Conservation (phyloP, 2,797 vertebrate genomes). For the Halcyon smyrnensis region DNA sequence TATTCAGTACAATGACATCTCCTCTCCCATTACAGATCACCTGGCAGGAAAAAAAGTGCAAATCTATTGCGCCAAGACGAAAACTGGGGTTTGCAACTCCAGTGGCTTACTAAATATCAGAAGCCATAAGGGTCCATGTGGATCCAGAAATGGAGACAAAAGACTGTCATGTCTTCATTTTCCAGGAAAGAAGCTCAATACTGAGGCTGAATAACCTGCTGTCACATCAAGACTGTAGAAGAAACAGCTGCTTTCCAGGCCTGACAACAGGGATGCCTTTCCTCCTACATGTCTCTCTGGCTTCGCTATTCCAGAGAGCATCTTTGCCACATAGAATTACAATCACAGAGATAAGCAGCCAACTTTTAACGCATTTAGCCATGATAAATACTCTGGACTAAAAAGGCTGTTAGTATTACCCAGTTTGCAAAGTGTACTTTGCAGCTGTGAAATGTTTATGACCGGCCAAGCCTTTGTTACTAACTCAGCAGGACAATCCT, state of each 20-base stretch:
- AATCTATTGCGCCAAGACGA: fast-evolving
- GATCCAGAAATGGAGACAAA: not conserved
- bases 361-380: not conserved
- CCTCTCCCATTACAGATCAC: not conserved
- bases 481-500: conserved; percentile 10
- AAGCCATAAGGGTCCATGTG: not conserved
- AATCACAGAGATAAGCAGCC: not conserved
- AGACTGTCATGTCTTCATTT: not conserved
- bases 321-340: not conserved
- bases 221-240: not conserved
- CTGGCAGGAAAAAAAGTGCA: not conserved
- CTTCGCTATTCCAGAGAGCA: not conserved
- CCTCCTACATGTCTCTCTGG: fast-evolving
- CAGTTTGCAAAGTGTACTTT: not conserved
- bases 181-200: not conserved
- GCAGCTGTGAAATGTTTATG: not conserved
- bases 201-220: not conserved
- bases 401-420: not conserved
- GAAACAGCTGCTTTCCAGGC: not conserved
- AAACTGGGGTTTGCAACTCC: not conserved
- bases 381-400: not conserved
- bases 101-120: not conserved
- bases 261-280: not conserved
- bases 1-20: not conserved
- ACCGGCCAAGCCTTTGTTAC: not conserved